These are phyloP conservation scores for Struthidea cinerea DNA, from an alignment of 2,113 vertebrate genomes.

Conservation along the genomic window DNA sequence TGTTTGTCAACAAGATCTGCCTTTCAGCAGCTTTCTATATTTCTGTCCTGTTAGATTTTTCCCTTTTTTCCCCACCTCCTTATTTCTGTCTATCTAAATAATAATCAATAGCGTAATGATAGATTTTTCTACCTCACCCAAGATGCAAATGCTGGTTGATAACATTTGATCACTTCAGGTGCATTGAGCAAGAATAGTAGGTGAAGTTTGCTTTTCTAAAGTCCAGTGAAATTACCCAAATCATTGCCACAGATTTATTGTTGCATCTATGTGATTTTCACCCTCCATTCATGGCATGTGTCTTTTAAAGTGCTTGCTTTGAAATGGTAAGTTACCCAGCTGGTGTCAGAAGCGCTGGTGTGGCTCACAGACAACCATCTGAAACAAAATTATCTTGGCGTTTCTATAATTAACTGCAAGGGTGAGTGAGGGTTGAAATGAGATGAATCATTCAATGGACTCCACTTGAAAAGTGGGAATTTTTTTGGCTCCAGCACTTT, in stretches of 20 bases:
- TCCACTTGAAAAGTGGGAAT: slow-evolving; percentile 20
- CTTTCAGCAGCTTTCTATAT: neutral
- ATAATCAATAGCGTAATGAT: neutral
- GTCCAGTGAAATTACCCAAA: neutral
- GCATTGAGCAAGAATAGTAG: neutral
- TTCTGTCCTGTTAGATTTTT: neutral
- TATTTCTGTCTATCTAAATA: neutral
- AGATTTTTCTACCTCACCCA: neutral
- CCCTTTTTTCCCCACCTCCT: neutral
- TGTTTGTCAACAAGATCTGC: slow-evolving; percentile 10
- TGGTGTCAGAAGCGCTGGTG: neutral
- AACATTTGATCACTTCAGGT: neutral
- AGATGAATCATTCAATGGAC: slow-evolving; percentile 4
- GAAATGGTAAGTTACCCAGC: neutral
- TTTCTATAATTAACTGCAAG: neutral
- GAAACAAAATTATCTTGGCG: neutral
- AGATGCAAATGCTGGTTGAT: neutral
- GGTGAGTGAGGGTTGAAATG: neutral
- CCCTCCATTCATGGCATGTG: neutral
- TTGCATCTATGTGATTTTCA: neutral
- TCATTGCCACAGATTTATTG: neutral
- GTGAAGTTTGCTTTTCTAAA: neutral
- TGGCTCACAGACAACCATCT: neutral
- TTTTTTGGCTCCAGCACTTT: slow-evolving; percentile 3
- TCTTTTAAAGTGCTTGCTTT: neutral